These are phyloP conservation scores for Ypsolopha sequella DNA, from an alignment of 2,888 invertebrate species.

Conservation along the genomic window DNA sequence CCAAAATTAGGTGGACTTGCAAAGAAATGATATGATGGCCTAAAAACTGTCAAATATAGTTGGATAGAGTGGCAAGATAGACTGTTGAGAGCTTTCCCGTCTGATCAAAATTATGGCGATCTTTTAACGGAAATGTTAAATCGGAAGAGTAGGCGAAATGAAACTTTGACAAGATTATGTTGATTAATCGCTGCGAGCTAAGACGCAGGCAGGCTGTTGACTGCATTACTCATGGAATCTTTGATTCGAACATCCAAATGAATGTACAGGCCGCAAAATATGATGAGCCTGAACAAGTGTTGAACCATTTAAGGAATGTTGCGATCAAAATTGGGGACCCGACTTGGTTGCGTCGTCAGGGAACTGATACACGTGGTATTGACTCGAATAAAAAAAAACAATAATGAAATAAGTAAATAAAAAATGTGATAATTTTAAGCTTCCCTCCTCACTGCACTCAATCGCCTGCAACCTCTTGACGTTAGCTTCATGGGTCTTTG, in stretches of 20 bases:
- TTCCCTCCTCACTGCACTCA: no score
- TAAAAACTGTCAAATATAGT: conserved; percentile 10
- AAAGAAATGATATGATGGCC: conserved; percentile 12
- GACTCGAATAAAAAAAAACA: no score
- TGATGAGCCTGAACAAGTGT: conserved; percentile 5
- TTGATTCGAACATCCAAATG: conserved; percentile 8
- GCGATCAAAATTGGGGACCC: no score
- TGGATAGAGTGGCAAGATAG: conserved; percentile 13
- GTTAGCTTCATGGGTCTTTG: no score
- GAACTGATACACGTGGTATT: no score
- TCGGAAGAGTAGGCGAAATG: conserved; percentile 8
- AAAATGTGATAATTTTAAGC: no score
- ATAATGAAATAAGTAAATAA: no score
- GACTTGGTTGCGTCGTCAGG: no score
- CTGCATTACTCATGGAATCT: conserved; percentile 10
- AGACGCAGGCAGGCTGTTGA: conserved; percentile 10
- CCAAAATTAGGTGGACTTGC: conserved; percentile 12
- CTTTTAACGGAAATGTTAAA: conserved; percentile 11
- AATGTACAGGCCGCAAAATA: conserved; percentile 3
- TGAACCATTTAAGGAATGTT: no score
- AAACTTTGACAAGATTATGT: conserved; percentile 11
- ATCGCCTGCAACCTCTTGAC: no score
- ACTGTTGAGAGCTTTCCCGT: conserved; percentile 9
- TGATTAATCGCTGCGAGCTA: conserved; percentile 11
- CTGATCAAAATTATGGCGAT: conserved; percentile 11